phyloP scores from a whole-genome alignment of 2,888 invertebrate genomes.

The Harmothoe impar region DNA sequence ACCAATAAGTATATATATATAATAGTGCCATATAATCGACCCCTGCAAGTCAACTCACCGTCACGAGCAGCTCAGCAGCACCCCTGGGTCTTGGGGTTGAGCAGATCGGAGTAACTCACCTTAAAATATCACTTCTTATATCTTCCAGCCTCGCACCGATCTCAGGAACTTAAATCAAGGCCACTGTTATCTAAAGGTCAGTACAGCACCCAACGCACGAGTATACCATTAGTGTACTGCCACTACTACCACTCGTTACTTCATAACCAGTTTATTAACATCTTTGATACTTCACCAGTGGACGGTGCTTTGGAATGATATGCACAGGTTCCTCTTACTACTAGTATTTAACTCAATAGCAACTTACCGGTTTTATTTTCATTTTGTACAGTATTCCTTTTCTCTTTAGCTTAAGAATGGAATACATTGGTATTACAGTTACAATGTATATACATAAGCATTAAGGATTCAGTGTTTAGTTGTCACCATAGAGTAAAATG shows the following conservation, averaged over 20 bases:
- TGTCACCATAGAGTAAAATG: too few species aligned
- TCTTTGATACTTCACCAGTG: not conserved
- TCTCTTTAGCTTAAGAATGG: too few species aligned
- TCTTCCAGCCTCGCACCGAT: slow-evolving; percentile 48
- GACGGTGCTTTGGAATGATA: not conserved
- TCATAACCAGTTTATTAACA: slow-evolving; percentile 1
- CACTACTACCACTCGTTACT: not conserved
- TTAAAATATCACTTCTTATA: not conserved
- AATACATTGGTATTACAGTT: too few species aligned
- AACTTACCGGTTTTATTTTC: not conserved
- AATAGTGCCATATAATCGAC: too few species aligned
- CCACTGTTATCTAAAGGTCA: slow-evolving; percentile 42
- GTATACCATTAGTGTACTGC: too few species aligned
- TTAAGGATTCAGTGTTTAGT: too few species aligned
- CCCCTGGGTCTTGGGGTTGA: not conserved
- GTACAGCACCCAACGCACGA: not conserved
- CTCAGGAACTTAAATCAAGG: slow-evolving; percentile 47
- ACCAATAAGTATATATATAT: too few species aligned
- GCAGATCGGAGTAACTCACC: not conserved
- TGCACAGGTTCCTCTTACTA: slow-evolving; percentile 4
- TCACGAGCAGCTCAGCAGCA: not conserved
- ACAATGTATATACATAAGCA: too few species aligned
- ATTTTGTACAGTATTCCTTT: not conserved
- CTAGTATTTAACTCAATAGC: not conserved
- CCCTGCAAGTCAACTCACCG: too few species aligned